A percentile compares a stretch with the other conserved stretches of the same genome.
These are phyloP conservation scores for Morpho helenor DNA, from an alignment of 2,888 invertebrate species.

Conservation along the genomic window DNA sequence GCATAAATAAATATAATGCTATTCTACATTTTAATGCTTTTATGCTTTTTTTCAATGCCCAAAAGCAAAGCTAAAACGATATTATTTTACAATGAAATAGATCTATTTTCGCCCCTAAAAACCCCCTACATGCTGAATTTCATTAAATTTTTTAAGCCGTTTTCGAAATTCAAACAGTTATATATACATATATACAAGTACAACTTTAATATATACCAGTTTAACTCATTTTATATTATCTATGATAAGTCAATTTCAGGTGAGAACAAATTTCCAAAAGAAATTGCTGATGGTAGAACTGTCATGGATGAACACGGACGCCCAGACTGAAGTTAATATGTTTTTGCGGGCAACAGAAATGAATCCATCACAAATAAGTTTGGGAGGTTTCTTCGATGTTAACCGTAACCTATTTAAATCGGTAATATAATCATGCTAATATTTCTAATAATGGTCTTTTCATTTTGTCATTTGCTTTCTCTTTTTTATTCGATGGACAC, in stretches of 20 bases:
- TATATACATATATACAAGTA: too few relatives aligned
- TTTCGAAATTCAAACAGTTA: too few relatives aligned
- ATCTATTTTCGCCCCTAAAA: too few relatives aligned
- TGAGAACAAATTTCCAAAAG: constrained; percentile 85
- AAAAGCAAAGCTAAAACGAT: too few relatives aligned
- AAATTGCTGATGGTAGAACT: constrained; percentile 85
- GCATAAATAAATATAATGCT: too few relatives aligned
- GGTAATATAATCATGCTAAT: constrained; percentile 50
- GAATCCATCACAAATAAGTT: constrained; percentile 86
- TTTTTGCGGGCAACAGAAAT: constrained; percentile 87
- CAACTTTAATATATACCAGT: too few relatives aligned
- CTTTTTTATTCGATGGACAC: neutral
- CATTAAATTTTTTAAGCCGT: too few relatives aligned
- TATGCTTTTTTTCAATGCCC: too few relatives aligned
- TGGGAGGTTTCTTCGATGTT: constrained; percentile 86
- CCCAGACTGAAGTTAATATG: constrained; percentile 88
- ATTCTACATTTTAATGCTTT: too few relatives aligned
- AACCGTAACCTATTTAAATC: constrained; percentile 86
- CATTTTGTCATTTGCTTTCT: neutral
- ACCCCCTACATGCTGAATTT: too few relatives aligned
- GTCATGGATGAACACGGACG: constrained; percentile 87
- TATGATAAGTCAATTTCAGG: constrained; percentile 46
- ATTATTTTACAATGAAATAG: too few relatives aligned
- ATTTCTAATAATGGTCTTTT: neutral
- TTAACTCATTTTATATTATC: too few relatives aligned